A percentile compares a stretch with the other conserved stretches of the same genome.
phyloP scores from a whole-genome alignment of 2,888 invertebrate genomes.

The Syrista parreyssii region DNA sequence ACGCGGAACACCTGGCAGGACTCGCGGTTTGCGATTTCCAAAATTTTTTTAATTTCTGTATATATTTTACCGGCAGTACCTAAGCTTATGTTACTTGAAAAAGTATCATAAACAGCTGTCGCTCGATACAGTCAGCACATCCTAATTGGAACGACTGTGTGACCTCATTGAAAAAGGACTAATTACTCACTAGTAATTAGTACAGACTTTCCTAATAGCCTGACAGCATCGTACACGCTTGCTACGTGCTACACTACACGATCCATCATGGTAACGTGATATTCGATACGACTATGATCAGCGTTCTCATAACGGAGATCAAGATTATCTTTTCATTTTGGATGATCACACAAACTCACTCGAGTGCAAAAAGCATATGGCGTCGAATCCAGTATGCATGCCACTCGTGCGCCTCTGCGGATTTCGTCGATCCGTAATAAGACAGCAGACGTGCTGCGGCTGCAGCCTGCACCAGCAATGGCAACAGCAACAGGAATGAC shows the following conservation, averaged over 20 bases:
- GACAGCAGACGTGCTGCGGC: not conserved
- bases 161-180: not conserved
- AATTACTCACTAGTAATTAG: not conserved
- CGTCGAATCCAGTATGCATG: not conserved
- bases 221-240: not conserved
- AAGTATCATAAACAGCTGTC: not conserved
- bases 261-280: not conserved
- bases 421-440: not conserved
- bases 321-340: not conserved
- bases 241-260: not conserved
- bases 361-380: not conserved
- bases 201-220: not conserved
- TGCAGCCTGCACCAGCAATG: not conserved
- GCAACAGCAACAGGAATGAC: constrained; percentile 3
- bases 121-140: not conserved
- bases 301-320: not conserved
- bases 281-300: not conserved
- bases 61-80: not conserved
- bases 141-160: not conserved
- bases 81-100: not conserved
- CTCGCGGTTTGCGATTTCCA: not conserved
- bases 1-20: not conserved
- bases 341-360: not conserved
- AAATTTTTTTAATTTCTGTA: not conserved
- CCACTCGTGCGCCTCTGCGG: not conserved